Base-by-base conservation (phyloP, 2,888 invertebrate species). In the Brassicogethes aeneus region DNA sequence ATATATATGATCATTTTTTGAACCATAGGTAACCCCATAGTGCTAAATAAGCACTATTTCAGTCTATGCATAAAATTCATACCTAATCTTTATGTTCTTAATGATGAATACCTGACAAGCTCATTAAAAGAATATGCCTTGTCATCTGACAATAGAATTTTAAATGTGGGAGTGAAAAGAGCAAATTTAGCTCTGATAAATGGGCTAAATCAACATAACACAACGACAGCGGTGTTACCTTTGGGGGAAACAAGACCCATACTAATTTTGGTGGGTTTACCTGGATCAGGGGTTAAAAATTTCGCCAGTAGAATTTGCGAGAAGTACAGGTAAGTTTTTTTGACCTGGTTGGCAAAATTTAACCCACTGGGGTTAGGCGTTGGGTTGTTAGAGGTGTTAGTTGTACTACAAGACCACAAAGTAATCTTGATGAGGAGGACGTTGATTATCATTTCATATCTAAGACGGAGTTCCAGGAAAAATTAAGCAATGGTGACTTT, bases 261-360 rank as follows among this genome's bases (percentile, higher is more conserved):
- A 15, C 56, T 72, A 2, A 54, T 69, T 17, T 51, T 71, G 10
- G 66, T 68, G 13, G 71, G 71, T 12, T 68, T 70, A 3, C 61
- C 60, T 2, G 67, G 63, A 2, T 56, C 63, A 1, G 57, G 54
- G 39, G 68, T 69, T 49, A 48, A 54, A 15, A 17, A 46, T n/a
- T 37, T 69, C 34, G 59, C 60, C 3, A 44, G 54, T 36, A 48
- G 54, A 3, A 50, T 65, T 32, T 60, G 56, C 32, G 46, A 53
- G 17, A 51, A 45, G 36, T 45, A 50, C 40, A 23, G 23, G 10
- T 10, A 23, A 32, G 36, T n/a, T n/a, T n/a, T n/a, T n/a, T n/a
- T n/a, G n/a, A n/a, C n/a, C n/a, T n/a, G n/a, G n/a, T n/a, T n/a
- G n/a, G n/a, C n/a, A n/a, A n/a, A n/a, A n/a, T n/a, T n/a, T n/a